These are phyloP conservation scores for Listronotus oregonensis DNA, from an alignment of 1,140 invertebrate genomes.

Conservation along the genomic window DNA sequence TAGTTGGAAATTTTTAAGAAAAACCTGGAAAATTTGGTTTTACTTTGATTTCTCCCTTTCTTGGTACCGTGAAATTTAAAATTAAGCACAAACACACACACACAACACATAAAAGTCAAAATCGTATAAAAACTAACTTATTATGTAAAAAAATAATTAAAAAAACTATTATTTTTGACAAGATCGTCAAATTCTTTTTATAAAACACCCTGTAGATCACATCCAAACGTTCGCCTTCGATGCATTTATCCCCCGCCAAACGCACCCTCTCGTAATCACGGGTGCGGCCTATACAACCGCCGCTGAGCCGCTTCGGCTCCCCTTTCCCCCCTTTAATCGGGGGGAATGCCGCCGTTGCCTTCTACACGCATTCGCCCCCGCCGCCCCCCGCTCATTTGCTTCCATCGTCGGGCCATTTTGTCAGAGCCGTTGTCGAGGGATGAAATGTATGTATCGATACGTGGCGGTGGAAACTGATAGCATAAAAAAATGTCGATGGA, in stretches of 20 bases:
- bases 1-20: no score
- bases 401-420: constrained; percentile 31
- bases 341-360: constrained; percentile 28
- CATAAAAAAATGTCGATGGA: not conserved
- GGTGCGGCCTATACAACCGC: constrained; percentile 32
- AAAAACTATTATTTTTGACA: no score
- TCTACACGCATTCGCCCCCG: constrained; percentile 20
- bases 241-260: constrained; percentile 22
- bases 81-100: no score
- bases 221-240: constrained; percentile 4
- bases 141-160: no score
- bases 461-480: not conserved
- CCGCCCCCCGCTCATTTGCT: constrained; percentile 25
- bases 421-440: constrained; percentile 18
- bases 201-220: no score
- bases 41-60: no score
- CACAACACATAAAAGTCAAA: no score
- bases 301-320: constrained; percentile 7
- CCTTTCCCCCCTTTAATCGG: constrained; percentile 40
- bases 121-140: no score
- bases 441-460: constrained; percentile 23
- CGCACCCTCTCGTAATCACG: constrained; percentile 33
- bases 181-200: no score
- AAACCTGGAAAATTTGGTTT: no score
- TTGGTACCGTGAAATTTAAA: no score